Evolutionary conservation across 2,113 vertebrate genomes (phyloP).

Genomic region (Podocnemis expansa): DNA sequence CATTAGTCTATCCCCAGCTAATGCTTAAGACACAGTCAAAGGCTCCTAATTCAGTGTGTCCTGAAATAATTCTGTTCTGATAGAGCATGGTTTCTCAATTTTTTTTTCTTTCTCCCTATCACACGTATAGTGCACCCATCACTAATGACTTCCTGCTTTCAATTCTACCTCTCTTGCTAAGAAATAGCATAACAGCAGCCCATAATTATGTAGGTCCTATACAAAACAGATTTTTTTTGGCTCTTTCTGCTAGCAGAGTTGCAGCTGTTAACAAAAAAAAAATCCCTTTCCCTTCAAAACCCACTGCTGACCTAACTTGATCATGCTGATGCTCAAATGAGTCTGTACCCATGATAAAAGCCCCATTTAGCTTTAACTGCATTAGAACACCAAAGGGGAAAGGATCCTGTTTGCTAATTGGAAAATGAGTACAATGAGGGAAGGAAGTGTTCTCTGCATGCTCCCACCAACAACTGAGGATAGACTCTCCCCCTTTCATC

Average conservation of each 20-base stretch:
- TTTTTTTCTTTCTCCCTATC: neutral
- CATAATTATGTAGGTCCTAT: neutral
- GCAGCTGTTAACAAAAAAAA: too few species aligned
- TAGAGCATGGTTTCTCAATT: conserved; percentile 20
- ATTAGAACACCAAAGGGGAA: neutral
- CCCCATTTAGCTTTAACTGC: neutral
- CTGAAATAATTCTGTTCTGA: conserved; percentile 46
- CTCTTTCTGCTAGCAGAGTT: fast-evolving
- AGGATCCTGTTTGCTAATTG: neutral
- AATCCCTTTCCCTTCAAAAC: neutral
- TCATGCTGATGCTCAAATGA: fast-evolving
- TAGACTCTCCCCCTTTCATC: conserved; percentile 53
- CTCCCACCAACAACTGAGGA: neutral
- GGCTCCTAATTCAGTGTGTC: conserved; percentile 40
- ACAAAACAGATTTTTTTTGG: neutral
- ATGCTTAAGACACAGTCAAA: conserved; percentile 32
- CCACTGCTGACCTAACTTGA: neutral
- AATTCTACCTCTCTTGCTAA: neutral
- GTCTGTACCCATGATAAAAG: neutral
- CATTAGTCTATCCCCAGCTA: conserved; percentile 31
- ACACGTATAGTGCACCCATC: neutral
- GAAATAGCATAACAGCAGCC: neutral
- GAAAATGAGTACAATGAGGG: neutral
- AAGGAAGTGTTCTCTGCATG: conserved; percentile 3
- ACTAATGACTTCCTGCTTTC: neutral